Conservation (phyloP, 1,140 invertebrate genomes). For the Eubasilissa regina region DNA sequence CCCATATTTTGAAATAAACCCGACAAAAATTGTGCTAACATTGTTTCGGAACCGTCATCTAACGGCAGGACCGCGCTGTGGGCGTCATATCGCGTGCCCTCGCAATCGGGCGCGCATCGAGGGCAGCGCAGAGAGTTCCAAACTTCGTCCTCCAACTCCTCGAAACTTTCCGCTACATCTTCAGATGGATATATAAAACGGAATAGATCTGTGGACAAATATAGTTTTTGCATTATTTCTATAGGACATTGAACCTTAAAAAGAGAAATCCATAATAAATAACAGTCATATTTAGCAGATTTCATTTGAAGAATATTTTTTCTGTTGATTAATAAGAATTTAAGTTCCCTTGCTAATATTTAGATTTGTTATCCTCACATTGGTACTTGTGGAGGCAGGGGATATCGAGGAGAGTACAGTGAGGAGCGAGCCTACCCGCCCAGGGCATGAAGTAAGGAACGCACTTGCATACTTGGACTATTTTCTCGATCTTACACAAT, state of each 20-base stretch:
- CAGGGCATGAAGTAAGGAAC: constrained; percentile 68
- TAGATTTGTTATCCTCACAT: constrained; percentile 60
- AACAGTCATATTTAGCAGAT: too few species aligned
- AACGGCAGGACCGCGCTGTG: constrained; percentile 6
- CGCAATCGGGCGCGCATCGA: constrained; percentile 68
- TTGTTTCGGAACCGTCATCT: neutral
- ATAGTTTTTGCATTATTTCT: too few species aligned
- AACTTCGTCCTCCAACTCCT: neutral
- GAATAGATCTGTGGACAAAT: neutral
- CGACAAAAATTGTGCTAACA: too few species aligned
- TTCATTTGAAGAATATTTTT: too few species aligned
- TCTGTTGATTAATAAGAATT: too few species aligned
- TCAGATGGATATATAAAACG: constrained; percentile 1
- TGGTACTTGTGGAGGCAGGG: constrained; percentile 70
- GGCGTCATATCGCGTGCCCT: constrained; percentile 63
- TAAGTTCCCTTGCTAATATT: too few species aligned
- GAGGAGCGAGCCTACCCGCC: neutral
- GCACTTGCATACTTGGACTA: constrained; percentile 72
- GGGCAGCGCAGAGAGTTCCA: constrained; percentile 63
- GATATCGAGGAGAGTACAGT: constrained; percentile 68
- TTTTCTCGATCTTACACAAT: constrained; percentile 70
- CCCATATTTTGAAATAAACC: too few species aligned
- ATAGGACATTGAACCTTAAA: too few species aligned
- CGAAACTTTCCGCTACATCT: neutral
- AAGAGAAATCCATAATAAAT: too few species aligned